Percentiles rank a stretch among this genome's conserved stretches.
These are phyloP conservation scores for Carcharodon carcharias DNA, from an alignment of 2,797 vertebrate species.

Conservation along the genomic window DNA sequence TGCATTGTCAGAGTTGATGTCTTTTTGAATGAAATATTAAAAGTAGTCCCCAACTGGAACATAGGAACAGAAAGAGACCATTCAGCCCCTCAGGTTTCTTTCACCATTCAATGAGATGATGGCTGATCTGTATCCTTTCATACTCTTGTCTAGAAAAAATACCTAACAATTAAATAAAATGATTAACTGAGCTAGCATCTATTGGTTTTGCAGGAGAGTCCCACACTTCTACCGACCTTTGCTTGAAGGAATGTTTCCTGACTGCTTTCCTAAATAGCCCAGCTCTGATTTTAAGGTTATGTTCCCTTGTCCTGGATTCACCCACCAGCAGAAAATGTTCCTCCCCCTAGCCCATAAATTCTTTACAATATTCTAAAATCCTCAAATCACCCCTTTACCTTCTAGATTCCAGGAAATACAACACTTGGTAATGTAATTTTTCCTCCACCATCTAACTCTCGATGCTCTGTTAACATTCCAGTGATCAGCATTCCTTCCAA, in stretches of 20 bases:
- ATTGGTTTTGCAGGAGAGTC: neutral
- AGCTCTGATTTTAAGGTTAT: neutral
- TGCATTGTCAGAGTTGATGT: neutral
- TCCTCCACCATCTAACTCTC: neutral
- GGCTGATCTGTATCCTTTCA: neutral
- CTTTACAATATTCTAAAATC: neutral
- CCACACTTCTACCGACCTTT: neutral
- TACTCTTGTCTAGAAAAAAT: neutral
- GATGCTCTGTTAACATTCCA: neutral
- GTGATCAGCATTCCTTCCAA: neutral
- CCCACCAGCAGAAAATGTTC: neutral
- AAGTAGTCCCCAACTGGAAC: neutral
- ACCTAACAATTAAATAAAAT: neutral
- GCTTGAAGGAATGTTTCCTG: neutral
- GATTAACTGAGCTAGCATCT: neutral
- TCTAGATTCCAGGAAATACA: neutral
- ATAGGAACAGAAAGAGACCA: neutral
- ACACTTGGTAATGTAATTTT: neutral
- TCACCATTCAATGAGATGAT: neutral
- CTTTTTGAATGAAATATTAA: neutral
- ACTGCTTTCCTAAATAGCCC: neutral
- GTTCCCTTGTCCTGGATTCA: neutral
- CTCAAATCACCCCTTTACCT: neutral
- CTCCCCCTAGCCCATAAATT: neutral
- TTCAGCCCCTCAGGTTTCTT: neutral